These are phyloP conservation scores for Entomobrya multifasciata DNA, from an alignment of 2,888 invertebrate genomes.

Conservation along the genomic window DNA sequence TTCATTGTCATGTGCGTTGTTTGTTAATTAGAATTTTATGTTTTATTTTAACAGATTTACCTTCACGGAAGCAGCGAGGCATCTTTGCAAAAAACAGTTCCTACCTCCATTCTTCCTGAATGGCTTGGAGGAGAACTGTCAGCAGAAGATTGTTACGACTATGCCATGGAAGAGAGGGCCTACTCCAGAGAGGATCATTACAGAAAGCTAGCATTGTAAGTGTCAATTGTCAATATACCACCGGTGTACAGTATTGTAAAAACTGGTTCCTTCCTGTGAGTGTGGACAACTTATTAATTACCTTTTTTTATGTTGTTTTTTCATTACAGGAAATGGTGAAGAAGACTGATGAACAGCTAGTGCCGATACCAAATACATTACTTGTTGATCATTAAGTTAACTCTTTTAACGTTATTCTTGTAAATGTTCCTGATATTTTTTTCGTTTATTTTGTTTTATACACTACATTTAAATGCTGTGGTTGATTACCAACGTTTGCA, in stretches of 20 bases:
- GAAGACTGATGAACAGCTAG: conserved; percentile 63
- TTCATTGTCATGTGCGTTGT: background rate
- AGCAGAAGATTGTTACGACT: conserved; percentile 55
- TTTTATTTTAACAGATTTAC: conserved; percentile 51
- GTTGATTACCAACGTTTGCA: conserved; percentile 38
- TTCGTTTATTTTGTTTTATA: conserved; percentile 48
- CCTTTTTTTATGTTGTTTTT: background rate
- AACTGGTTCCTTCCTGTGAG: conserved; percentile 16
- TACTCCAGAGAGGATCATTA: conserved; percentile 52
- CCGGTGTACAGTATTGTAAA: background rate
- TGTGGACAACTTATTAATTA: background rate
- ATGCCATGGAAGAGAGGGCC: conserved; percentile 37
- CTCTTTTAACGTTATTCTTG: conserved; percentile 43
- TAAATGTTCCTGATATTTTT: conserved; percentile 43
- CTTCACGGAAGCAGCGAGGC: conserved; percentile 51
- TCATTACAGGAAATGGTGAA: conserved; percentile 55
- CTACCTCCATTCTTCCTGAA: conserved; percentile 56
- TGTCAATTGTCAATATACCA: background rate
- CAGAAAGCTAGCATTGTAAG: conserved; percentile 58
- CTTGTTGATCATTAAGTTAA: conserved; percentile 44
- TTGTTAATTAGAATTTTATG: conserved; percentile 8
- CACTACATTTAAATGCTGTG: background rate
- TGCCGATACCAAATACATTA: conserved; percentile 49
- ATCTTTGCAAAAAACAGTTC: conserved; percentile 38
- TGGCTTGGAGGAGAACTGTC: conserved; percentile 53